phyloP scores from a whole-genome alignment of 2,888 invertebrate genomes.

The Caradrina clavipalpis region DNA sequence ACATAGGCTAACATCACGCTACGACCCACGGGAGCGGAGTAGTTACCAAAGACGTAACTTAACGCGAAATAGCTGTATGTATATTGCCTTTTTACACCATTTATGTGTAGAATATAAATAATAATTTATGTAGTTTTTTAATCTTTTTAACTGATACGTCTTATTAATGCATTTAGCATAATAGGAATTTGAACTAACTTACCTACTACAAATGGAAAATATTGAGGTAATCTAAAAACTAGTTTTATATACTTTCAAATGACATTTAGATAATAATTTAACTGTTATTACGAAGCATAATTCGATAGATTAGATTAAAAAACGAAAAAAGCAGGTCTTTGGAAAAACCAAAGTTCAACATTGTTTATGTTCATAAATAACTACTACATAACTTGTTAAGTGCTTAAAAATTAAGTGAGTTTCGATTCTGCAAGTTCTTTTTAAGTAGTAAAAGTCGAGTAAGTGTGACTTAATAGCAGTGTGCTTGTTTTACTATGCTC shows the following conservation, averaged over 20 bases:
- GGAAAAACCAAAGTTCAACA: conserved; percentile 1
- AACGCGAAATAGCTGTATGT: too few species aligned
- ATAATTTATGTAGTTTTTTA: too few species aligned
- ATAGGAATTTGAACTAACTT: too few species aligned
- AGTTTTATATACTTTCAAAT: background rate
- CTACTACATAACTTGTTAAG: conserved; percentile 19
- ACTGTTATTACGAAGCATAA: background rate
- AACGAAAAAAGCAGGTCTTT: background rate
- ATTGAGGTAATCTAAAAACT: too few species aligned
- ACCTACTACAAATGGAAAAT: too few species aligned
- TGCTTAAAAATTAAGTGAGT: conserved; percentile 38
- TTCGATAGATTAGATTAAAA: background rate
- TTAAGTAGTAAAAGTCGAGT: conserved; percentile 41
- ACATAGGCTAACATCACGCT: too few species aligned
- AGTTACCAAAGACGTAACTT: too few species aligned
- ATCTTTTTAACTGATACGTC: too few species aligned
- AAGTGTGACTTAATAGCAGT: conserved; percentile 27
- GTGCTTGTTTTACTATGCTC: conserved; percentile 20
- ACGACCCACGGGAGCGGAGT: too few species aligned
- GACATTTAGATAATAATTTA: background rate
- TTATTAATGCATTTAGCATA: too few species aligned
- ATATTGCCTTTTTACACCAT: too few species aligned
- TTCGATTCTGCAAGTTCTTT: conserved; percentile 14
- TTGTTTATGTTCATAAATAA: conserved; percentile 29
- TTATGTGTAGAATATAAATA: too few species aligned